phyloP scores from a whole-genome alignment of 30 jellyfish, hydroid and myxozoan species.

The Hydractinia echinata region DNA sequence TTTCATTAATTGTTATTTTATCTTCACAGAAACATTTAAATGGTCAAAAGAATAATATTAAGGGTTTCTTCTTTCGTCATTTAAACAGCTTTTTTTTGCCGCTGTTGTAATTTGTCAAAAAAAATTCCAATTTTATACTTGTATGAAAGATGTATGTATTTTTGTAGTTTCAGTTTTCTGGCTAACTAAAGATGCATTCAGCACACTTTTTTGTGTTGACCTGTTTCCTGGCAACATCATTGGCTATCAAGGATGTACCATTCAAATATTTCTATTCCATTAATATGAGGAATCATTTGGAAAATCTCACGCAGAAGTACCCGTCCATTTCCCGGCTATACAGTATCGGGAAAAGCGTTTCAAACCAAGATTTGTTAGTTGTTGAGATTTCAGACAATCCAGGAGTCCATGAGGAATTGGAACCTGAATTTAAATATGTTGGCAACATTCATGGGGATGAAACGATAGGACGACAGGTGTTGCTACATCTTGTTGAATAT shows the following conservation, averaged over 20 bases:
- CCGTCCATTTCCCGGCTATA: conserved; percentile 54
- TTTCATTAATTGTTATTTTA: no score
- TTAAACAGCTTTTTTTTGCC: no score
- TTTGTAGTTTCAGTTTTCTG: no score
- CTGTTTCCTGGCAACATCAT: no score
- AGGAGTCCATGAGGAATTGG: conserved; percentile 68
- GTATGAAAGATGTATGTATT: no score
- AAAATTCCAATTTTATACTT: no score
- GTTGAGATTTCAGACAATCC: conserved; percentile 84
- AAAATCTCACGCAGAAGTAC: conserved; percentile 23
- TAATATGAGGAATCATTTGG: background rate
- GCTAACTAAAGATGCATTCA: no score
- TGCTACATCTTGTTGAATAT: conserved; percentile 63
- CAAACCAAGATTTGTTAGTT: conserved; percentile 53
- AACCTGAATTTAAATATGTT: conserved; percentile 91
- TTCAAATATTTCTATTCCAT: background rate
- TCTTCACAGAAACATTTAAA: no score
- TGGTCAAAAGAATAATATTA: no score
- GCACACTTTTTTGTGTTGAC: no score
- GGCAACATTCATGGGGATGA: conserved; percentile 98
- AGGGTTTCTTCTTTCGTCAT: no score
- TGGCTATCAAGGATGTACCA: background rate
- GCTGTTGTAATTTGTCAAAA: no score
- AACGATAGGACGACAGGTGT: conserved; percentile 77
- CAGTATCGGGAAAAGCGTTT: conserved; percentile 64